A percentile compares a stretch with the other conserved stretches of the same genome.
Conservation (phyloP, 64 coral and sea anemone species). For the Catalaphyllia jardinei region DNA sequence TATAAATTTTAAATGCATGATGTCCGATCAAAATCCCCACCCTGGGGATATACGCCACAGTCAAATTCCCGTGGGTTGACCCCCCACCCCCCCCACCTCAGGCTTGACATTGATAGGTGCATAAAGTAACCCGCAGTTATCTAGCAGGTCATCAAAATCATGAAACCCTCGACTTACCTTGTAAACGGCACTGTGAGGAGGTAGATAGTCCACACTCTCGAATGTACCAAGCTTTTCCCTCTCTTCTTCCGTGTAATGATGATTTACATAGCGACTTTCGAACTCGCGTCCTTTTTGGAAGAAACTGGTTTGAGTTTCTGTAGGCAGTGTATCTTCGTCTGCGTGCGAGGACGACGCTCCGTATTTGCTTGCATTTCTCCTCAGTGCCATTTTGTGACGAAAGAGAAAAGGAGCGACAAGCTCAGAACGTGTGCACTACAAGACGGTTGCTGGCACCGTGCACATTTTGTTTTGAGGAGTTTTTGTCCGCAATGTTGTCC, state of each 20-base stretch:
- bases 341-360: constrained; percentile 84
- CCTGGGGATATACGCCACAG: no score
- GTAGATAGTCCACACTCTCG: constrained; percentile 95
- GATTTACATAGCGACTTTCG: constrained; percentile 97
- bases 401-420: not conserved
- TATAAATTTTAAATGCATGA: no score
- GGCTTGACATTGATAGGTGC: no score
- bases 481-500: not conserved
- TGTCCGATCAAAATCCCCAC: no score
- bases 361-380: constrained; percentile 76
- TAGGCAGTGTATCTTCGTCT: constrained; percentile 88
- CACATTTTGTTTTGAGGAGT: not conserved
- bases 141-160: no score
- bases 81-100: no score
- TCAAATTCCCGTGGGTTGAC: no score
- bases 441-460: not conserved
- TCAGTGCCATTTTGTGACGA: constrained; percentile 20
- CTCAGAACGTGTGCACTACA: not conserved
- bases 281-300: constrained; percentile 98
- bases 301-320: constrained; percentile 69
- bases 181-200: constrained; percentile 95
- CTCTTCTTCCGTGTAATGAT: constrained; percentile 94
- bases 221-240: constrained; percentile 87
- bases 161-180: constrained; percentile 55
- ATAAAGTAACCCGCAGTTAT: no score